These are phyloP conservation scores for Pseudococcus jackbeardsleyi DNA, from an alignment of 2,888 invertebrate genomes.

Conservation along the genomic window DNA sequence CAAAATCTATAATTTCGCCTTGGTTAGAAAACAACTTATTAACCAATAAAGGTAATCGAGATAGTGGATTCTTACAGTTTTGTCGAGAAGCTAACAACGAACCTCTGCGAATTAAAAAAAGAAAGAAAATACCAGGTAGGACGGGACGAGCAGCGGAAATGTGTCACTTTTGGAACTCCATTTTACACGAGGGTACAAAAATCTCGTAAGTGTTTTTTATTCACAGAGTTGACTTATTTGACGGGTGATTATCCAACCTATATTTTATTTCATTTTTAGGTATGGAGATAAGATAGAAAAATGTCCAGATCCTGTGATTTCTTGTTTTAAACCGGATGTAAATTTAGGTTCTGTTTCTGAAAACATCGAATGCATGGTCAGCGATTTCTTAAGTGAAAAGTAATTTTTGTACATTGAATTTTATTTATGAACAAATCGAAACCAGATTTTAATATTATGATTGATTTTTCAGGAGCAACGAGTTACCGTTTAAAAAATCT, in stretches of 20 bases:
- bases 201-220: background rate
- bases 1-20: slow-evolving; percentile 73
- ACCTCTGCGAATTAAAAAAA: background rate
- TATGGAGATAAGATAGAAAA: slow-evolving; percentile 17
- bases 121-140: slow-evolving; percentile 73
- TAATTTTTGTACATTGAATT: slow-evolving; percentile 67
- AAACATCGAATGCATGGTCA: slow-evolving; percentile 79
- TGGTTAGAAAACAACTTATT: background rate
- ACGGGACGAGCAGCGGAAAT: slow-evolving; percentile 75
- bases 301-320: slow-evolving; percentile 83
- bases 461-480: slow-evolving; percentile 46
- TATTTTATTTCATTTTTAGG: slow-evolving; percentile 47
- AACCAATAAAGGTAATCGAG: background rate
- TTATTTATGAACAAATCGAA: background rate
- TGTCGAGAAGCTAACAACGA: slow-evolving; percentile 68
- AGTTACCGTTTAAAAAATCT: slow-evolving; percentile 47
- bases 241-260: background rate
- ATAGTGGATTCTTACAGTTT: slow-evolving; percentile 63
- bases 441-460: background rate
- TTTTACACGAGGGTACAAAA: slow-evolving; percentile 28
- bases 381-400: slow-evolving; percentile 74
- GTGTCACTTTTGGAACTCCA: slow-evolving; percentile 76
- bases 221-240: background rate
- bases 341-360: slow-evolving; percentile 90
- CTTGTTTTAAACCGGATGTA: slow-evolving; percentile 79